Percentiles rank a stretch among this genome's conserved stretches.
Conservation (phyloP, 2,113 vertebrate species). For the Nothobranchius kuhntae region DNA sequence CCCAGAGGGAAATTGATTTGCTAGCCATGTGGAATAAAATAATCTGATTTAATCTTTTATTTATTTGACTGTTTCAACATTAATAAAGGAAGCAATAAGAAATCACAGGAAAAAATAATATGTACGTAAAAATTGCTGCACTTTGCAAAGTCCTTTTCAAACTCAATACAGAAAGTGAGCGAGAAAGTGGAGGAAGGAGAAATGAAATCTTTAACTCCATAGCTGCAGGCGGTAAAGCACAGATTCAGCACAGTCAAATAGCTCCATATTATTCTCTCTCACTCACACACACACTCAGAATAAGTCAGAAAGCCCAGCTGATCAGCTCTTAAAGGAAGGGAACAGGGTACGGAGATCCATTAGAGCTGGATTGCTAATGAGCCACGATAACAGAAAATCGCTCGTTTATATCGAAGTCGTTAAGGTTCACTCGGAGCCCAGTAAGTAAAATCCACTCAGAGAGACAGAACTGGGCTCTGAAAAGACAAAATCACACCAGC, state of each 20-base stretch:
- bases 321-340: conserved; percentile 26
- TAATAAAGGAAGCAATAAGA: conserved; percentile 51
- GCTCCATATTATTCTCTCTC: conserved; percentile 16
- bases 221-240: conserved; percentile 41
- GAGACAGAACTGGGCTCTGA: conserved; percentile 13
- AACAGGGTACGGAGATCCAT: not conserved
- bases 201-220: conserved; percentile 48
- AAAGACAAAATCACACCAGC: conserved; percentile 4
- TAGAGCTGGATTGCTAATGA: conserved; percentile 25
- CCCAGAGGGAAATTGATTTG: too few species aligned
- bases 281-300: conserved; percentile 5
- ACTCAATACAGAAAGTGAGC: conserved; percentile 24
- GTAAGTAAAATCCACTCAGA: too few species aligned
- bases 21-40: too few species aligned
- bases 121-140: conserved; percentile 21
- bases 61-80: conserved; percentile 12
- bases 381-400: not conserved
- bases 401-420: not conserved
- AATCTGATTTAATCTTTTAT: conserved; percentile 2
- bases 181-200: conserved; percentile 10
- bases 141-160: conserved; percentile 27
- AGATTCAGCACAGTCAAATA: conserved; percentile 35
- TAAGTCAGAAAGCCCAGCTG: conserved; percentile 7
- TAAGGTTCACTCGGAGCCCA: too few species aligned
- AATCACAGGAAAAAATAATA: conserved; percentile 27